Evolutionary conservation across 1,140 invertebrate species (phyloP), one percentile per base, ranked within the genome.

Genomic region (Homarus americanus): DNA sequence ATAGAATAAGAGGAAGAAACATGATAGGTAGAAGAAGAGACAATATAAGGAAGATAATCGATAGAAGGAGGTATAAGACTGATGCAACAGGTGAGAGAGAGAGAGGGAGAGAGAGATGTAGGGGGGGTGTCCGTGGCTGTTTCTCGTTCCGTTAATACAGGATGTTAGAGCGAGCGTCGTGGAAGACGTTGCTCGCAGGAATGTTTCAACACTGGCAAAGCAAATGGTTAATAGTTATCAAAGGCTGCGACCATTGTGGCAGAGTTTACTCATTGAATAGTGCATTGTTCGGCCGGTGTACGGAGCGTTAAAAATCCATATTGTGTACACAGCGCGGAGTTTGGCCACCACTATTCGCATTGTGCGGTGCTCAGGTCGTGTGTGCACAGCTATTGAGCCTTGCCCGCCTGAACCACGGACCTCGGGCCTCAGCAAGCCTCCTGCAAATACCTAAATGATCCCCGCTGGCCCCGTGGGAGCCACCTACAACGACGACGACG

Each of bases 301-400:
- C 86, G 86, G 78, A 88, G 86, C 86, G 86, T 80, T 88, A 88
- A 88, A 88, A 88, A 88, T 88, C 86, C 86, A 88, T 88, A 88
- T 88, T 88, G 86, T 88, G 86, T 88, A 80, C 76, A 88, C 76
- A 88, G 76, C 36, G 86, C 86, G 24, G 76, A 80, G 86, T 88
- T 88, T 88, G 86, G 86, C 86, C 76, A 88, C 53, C 86, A 72
- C 86, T 80, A 80, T 78, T 32, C 76, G 86, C 63, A 88, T 88
- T 88, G 86, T 88, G 86, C 28, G 73, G 76, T 49, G 76, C 76
- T 88, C 53, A 34, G 84, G 76, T 32, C 75, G 76, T 88, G 86
- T 88, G 86, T 88, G 86, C 86, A 80, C 86, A 88, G 86, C 86
- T 80, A 88, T 88, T 88, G 86, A 88, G 86, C 86, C 76, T 49